Evolutionary conservation across 2,888 invertebrate genomes (phyloP), one percentile per base, ranked within the genome.

Genomic region (Gortyna flavago): DNA sequence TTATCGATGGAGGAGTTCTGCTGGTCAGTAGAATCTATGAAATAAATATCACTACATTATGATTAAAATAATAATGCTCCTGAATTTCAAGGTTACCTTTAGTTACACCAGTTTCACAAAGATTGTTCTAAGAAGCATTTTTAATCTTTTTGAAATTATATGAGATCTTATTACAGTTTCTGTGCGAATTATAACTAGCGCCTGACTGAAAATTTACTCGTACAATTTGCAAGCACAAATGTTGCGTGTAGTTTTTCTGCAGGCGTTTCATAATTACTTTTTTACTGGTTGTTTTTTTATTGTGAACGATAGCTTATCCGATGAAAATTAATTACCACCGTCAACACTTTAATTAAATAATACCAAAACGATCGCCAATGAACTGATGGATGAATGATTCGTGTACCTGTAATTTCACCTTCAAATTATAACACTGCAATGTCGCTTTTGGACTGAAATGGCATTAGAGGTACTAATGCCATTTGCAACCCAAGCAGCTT

Each of bases 1-100:
- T 96, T 62, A 90, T 85, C 0, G 76, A 83, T 0, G 96, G 96
- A 0, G 96, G 95, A 0, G 82, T 96, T 54, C 59, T 93, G 16
- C 76, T 90, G 89, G 95, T 95, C 80, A 75, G 77, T 77, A 3
- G 51, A 16, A 32, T 48, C 16, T 41, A 16, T 11, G 25, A 25
- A 16, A n/a, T 32, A 21, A 48, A 18, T 69, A 1, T 9, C 25
- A n/a, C 1, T 9, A 25, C 25, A 13, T 18, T 18, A n/a, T 21
- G 21, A 21, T n/a, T 57, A n/a, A 29, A 29, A 44, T 66, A 13
- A 29, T 6, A 16, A 8, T 48, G 21, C 4, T 25, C 13, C 9
- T 51, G 6, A 9, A 21, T n/a, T 71, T 0, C 18, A 32, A 32
- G 32, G 8, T 61, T 32, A 32, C 32, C 3, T 61, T 8, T 1